A percentile compares a stretch with the other conserved stretches of the same genome.
Evolutionary conservation across 1,140 invertebrate genomes (phyloP).

Genomic region (Aphelenchoides avenae): DNA sequence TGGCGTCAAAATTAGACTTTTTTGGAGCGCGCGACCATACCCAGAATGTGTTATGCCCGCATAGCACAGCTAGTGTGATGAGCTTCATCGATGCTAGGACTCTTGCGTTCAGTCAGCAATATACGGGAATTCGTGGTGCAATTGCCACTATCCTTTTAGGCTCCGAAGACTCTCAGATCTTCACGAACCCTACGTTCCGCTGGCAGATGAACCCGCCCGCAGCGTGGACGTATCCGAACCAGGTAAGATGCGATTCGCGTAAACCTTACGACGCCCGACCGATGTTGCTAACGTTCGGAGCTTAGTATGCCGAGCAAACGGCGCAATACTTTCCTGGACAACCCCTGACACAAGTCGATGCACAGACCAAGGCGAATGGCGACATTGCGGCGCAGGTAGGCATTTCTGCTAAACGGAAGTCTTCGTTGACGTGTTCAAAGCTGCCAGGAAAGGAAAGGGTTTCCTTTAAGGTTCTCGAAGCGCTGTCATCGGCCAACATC

Average conservation of each 20-base stretch:
- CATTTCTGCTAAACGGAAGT: not conserved
- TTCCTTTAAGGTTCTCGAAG: constrained; percentile 9
- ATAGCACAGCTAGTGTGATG: too few relatives aligned
- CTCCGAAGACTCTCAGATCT: constrained; percentile 10
- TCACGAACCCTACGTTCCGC: constrained; percentile 15
- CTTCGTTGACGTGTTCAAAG: too few relatives aligned
- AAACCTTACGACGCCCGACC: not conserved
- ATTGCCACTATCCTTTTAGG: too few relatives aligned
- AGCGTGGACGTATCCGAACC: constrained; percentile 13
- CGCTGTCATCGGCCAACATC: constrained; percentile 4
- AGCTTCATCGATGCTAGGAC: too few relatives aligned
- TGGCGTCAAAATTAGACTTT: too few relatives aligned
- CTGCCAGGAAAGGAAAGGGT: too few relatives aligned
- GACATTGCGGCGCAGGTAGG: constrained; percentile 18
- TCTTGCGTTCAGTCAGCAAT: too few relatives aligned
- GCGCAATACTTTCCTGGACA: constrained; percentile 11
- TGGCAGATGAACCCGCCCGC: constrained; percentile 16
- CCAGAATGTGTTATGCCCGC: too few relatives aligned
- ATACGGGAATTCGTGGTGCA: too few relatives aligned
- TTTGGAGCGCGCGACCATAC: too few relatives aligned
- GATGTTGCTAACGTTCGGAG: too few relatives aligned
- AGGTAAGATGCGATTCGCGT: constrained; percentile 1
- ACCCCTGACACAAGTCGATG: constrained; percentile 13
- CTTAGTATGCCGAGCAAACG: constrained; percentile 1
- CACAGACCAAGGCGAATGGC: constrained; percentile 5